Percentiles rank a stretch among this genome's conserved stretches.
Conservation (phyloP, 2,888 invertebrate species). For the Ornithoptera alexandrae region DNA sequence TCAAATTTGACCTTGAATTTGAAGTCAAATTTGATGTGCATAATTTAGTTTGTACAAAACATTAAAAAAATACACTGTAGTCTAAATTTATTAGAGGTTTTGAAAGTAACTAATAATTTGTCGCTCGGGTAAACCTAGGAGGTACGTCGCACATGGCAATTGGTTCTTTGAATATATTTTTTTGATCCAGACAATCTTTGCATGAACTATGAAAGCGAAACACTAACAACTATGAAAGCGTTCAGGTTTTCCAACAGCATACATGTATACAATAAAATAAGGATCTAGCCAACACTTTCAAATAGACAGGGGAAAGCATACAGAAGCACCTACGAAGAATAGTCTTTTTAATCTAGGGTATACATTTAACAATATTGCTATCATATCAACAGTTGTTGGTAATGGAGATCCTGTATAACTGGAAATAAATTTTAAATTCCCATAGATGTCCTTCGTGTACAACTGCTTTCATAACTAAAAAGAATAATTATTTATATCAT, state of each 20-base stretch:
- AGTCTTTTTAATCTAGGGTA: constrained; percentile 20
- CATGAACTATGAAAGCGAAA: too few species aligned
- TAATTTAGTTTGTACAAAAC: too few species aligned
- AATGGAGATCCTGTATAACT: constrained; percentile 28
- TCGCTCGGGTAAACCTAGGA: too few species aligned
- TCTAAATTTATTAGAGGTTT: too few species aligned
- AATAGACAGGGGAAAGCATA: constrained; percentile 3
- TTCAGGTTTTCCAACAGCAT: constrained; percentile 4
- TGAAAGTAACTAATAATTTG: too few species aligned
- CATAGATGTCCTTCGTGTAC: constrained; percentile 1
- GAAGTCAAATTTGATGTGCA: too few species aligned
- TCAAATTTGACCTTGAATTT: too few species aligned
- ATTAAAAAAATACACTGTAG: too few species aligned
- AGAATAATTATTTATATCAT: background rate
- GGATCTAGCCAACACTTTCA: constrained; percentile 4
- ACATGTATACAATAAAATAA: constrained; percentile 17
- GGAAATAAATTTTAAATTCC: constrained; percentile 30
- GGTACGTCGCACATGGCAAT: too few species aligned
- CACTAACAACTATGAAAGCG: too few species aligned
- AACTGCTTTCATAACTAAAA: constrained; percentile 19
- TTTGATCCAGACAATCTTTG: too few species aligned
- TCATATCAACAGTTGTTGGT: constrained; percentile 24
- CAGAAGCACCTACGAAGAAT: constrained; percentile 7
- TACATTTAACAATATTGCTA: constrained; percentile 30
- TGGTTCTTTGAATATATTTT: too few species aligned